Conservation (phyloP, 2,888 invertebrate species). For the Phengaris alcon region DNA sequence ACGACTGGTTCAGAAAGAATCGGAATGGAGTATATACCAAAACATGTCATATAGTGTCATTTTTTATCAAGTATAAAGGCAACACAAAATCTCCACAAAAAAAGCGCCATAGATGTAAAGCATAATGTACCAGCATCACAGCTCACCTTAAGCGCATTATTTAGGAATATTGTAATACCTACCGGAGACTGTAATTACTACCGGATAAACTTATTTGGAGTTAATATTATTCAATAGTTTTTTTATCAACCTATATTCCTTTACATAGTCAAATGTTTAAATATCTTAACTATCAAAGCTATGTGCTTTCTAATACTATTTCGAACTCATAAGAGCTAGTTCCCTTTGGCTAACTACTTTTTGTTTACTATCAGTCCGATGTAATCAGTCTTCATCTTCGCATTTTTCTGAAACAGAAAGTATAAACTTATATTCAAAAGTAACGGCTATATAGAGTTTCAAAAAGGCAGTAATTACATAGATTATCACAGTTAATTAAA, state of each 20-base stretch:
- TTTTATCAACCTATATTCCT: too few relatives aligned
- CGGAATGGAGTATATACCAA: too few relatives aligned
- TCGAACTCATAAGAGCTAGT: not conserved
- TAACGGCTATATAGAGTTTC: not conserved
- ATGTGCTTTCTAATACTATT: not conserved
- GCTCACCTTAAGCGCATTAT: not conserved
- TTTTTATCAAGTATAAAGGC: not conserved
- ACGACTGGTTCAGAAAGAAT: too few relatives aligned
- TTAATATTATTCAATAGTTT: too few relatives aligned
- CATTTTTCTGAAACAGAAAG: conserved; percentile 58
- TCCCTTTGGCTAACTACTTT: not conserved
- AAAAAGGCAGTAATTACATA: not conserved
- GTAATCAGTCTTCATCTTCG: conserved; percentile 51
- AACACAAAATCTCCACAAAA: not conserved
- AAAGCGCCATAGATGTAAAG: not conserved
- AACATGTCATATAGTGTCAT: not conserved
- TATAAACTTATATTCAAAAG: conserved; percentile 14
- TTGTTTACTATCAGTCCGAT: conserved; percentile 2
- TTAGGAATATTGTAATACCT: too few relatives aligned
- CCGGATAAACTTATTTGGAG: too few relatives aligned
- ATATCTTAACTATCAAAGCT: not conserved
- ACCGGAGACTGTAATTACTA: not conserved
- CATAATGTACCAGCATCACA: conserved; percentile 6
- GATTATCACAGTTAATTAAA: too few relatives aligned
- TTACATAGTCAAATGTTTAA: not conserved